Evolutionary conservation across 1,140 invertebrate genomes (phyloP).

Genomic region (Drosophila pseudoananassae): DNA sequence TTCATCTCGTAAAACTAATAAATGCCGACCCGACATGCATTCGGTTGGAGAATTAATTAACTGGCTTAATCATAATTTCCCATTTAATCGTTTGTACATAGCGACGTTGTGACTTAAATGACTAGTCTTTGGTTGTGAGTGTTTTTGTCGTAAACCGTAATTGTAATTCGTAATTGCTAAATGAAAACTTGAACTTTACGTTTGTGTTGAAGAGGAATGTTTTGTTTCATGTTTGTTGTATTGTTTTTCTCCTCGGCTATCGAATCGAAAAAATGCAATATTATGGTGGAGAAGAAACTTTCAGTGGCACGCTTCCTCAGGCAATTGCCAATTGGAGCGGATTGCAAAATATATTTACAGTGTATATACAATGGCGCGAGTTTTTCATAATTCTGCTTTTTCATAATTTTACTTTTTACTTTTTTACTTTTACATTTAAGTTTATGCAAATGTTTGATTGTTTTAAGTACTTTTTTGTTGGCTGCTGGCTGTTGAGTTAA

Average conservation of each 20-base stretch:
- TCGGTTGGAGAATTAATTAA: conserved; percentile 49
- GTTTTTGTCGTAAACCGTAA: not conserved
- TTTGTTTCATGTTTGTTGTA: conserved; percentile 27
- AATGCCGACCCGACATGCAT: conserved; percentile 29
- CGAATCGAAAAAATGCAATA: conserved; percentile 34
- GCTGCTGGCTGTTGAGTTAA: conserved; percentile 23
- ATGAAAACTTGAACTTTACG: conserved; percentile 71
- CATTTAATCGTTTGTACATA: conserved; percentile 68
- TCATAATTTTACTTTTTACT: not conserved
- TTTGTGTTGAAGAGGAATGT: conserved; percentile 72
- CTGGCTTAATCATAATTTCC: conserved; percentile 43
- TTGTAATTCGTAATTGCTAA: conserved; percentile 33
- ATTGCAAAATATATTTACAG: conserved; percentile 51
- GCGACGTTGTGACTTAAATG: conserved; percentile 74
- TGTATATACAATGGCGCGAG: conserved; percentile 67
- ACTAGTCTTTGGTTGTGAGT: conserved; percentile 78
- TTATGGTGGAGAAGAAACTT: conserved; percentile 57
- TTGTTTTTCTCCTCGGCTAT: conserved; percentile 3
- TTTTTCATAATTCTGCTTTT: conserved; percentile 21
- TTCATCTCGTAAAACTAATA: conserved; percentile 57
- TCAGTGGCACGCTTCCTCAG: conserved; percentile 46
- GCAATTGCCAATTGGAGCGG: conserved; percentile 74
- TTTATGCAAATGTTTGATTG: conserved; percentile 47
- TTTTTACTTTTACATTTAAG: conserved; percentile 7
- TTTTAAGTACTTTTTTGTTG: conserved; percentile 68